phyloP scores from a whole-genome alignment of 2,888 invertebrate species.

The Thymelicus sylvestris region DNA sequence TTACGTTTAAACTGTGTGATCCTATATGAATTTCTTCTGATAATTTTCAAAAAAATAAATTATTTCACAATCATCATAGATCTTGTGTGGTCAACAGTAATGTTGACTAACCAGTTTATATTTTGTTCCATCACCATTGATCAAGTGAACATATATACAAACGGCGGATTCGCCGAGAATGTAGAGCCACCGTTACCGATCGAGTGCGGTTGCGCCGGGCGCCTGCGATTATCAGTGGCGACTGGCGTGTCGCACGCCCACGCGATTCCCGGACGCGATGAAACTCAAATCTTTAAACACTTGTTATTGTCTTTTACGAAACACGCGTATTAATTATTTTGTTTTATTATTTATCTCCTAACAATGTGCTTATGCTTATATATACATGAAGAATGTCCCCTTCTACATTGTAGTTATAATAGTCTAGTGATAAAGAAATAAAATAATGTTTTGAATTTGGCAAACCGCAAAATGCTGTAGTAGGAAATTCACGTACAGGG shows the following conservation, averaged over 20 bases:
- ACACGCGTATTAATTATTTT: background rate
- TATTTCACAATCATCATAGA: too few relatives aligned
- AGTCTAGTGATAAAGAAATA: too few relatives aligned
- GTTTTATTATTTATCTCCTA: background rate
- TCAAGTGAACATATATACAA: too few relatives aligned
- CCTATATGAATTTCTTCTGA: too few relatives aligned
- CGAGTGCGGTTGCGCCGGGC: conserved; percentile 17
- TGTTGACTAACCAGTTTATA: too few relatives aligned
- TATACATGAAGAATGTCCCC: background rate
- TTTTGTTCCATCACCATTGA: too few relatives aligned
- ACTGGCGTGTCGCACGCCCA: conserved; percentile 13
- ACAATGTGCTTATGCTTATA: background rate
- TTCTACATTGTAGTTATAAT: background rate
- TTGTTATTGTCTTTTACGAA: conserved; percentile 5
- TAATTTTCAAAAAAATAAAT: too few relatives aligned
- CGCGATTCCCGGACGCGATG: background rate
- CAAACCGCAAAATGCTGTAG: too few relatives aligned
- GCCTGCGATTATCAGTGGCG: conserved; percentile 14
- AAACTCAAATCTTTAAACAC: conserved; percentile 7
- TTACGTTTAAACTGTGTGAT: too few relatives aligned
- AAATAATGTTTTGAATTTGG: too few relatives aligned
- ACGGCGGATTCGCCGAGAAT: background rate
- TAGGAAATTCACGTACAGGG: too few relatives aligned
- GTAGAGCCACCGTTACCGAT: background rate
- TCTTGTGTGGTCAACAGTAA: too few relatives aligned